Evolutionary conservation across 2,888 invertebrate species (phyloP).

Genomic region (Prenolepis imparis): DNA sequence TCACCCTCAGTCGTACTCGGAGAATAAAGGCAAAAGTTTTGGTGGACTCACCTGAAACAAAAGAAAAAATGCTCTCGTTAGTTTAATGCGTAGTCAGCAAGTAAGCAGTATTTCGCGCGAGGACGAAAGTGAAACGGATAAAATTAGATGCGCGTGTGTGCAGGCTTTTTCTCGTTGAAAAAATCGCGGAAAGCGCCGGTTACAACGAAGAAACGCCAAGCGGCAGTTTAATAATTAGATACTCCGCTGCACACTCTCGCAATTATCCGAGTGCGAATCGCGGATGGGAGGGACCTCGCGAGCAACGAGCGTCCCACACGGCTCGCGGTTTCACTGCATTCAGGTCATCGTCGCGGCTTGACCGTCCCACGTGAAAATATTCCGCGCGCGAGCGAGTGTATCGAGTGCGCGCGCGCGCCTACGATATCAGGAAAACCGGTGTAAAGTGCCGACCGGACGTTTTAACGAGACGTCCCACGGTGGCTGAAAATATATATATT

Average conservation of each 20-base stretch:
- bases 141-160: constrained; percentile 26
- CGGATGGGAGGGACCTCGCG: constrained; percentile 57
- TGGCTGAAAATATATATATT: constrained; percentile 44
- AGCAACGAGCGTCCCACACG: constrained; percentile 66
- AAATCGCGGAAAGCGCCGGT: constrained; percentile 33
- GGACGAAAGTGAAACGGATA: constrained; percentile 38
- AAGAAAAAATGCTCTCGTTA: constrained; percentile 41
- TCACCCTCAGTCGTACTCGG: constrained; percentile 4
- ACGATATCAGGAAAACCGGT: constrained; percentile 47
- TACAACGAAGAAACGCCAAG: constrained; percentile 15
- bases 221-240: constrained; percentile 56
- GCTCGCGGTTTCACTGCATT: constrained; percentile 73
- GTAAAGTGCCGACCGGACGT: constrained; percentile 29
- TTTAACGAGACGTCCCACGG: constrained; percentile 48
- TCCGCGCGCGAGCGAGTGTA: constrained; percentile 45
- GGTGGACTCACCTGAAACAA: constrained; percentile 60
- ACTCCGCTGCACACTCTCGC: constrained; percentile 54
- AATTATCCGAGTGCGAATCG: constrained; percentile 69
- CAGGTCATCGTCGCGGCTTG: constrained; percentile 75
- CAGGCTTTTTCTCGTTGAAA: constrained; percentile 15
- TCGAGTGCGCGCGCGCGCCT: constrained; percentile 33
- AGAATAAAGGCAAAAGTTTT: neutral
- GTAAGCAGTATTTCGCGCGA: constrained; percentile 1
- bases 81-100: neutral
- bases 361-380: constrained; percentile 74